Percentiles rank a stretch among this genome's conserved stretches.
Conservation (phyloP, 2,797 vertebrate species). For the Artibeus jamaicensis region DNA sequence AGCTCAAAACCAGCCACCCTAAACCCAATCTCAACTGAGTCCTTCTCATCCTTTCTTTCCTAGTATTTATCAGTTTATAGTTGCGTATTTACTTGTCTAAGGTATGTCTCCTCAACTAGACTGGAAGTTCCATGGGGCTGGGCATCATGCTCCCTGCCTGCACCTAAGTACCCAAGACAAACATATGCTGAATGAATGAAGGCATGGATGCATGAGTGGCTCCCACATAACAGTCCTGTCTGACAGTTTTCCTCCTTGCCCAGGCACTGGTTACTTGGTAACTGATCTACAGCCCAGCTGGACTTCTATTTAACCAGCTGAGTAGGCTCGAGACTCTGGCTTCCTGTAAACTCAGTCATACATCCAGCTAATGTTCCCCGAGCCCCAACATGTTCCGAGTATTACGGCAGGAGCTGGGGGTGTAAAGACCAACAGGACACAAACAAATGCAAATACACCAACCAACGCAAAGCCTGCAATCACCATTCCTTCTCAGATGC, state of each 20-base stretch:
- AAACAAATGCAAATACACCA: not conserved
- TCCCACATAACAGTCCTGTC: not conserved
- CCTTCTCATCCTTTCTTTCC: not conserved
- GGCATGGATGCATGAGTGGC: not conserved
- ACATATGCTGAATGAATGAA: not conserved
- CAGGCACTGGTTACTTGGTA: not conserved
- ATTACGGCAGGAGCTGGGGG: no score
- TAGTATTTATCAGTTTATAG: not conserved
- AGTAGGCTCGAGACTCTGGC: not conserved
- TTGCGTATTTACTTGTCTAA: not conserved
- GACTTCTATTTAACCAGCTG: not conserved
- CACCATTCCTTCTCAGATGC: not conserved
- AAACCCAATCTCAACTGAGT: not conserved
- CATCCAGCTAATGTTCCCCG: not conserved
- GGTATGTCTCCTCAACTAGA: not conserved
- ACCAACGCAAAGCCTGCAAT: not conserved
- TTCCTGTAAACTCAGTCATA: not conserved
- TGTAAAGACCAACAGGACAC: not conserved
- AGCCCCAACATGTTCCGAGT: not conserved
- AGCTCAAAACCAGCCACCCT: not conserved
- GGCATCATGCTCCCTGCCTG: not conserved
- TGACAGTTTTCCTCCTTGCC: not conserved
- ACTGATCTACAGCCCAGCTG: not conserved
- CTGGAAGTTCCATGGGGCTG: not conserved
- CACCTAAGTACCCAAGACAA: not conserved